Conservation (phyloP, 2,113 vertebrate species). For the Vanacampus margaritifer region DNA sequence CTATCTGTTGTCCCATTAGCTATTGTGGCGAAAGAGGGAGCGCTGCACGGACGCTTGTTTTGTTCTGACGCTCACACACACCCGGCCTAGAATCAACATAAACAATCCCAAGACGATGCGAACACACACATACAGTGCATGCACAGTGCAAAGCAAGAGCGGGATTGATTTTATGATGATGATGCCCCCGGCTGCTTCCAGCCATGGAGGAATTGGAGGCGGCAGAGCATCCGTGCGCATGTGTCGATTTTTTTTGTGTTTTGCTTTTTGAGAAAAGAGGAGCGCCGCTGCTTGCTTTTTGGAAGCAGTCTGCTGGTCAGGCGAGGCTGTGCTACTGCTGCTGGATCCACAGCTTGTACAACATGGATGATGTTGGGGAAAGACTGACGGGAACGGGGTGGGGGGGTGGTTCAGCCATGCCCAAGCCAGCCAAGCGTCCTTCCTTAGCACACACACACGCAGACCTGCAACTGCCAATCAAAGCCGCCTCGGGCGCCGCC, state of each 20-base stretch:
- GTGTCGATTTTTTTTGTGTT: constrained; percentile 40
- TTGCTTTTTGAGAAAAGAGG: constrained; percentile 46
- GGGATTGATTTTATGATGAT: constrained; percentile 75
- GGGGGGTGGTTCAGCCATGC: constrained; percentile 46
- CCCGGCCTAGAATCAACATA: constrained; percentile 59
- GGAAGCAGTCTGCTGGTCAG: constrained; percentile 51
- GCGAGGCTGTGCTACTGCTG: constrained; percentile 47
- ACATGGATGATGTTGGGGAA: constrained; percentile 42
- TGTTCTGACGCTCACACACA: constrained; percentile 63
- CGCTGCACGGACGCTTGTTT: constrained; percentile 51
- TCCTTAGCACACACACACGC: constrained; percentile 63
- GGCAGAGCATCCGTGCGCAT: constrained; percentile 57
- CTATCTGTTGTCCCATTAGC: constrained; percentile 68
- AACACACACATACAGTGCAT: constrained; percentile 18
- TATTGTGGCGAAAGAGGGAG: constrained; percentile 33
- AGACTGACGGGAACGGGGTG: not conserved
- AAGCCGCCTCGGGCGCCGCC: constrained; percentile 73
- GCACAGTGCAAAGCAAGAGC: constrained; percentile 40
- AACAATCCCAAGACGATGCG: constrained; percentile 61
- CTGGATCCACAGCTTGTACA: constrained; percentile 66
- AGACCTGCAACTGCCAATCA: constrained; percentile 78
- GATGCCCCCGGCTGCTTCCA: constrained; percentile 65
- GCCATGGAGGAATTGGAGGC: constrained; percentile 63
- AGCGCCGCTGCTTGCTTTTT: constrained; percentile 39
- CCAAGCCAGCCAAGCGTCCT: constrained; percentile 68